Base-by-base conservation (phyloP, 2,888 invertebrate genomes). In the Cryptus armator region DNA sequence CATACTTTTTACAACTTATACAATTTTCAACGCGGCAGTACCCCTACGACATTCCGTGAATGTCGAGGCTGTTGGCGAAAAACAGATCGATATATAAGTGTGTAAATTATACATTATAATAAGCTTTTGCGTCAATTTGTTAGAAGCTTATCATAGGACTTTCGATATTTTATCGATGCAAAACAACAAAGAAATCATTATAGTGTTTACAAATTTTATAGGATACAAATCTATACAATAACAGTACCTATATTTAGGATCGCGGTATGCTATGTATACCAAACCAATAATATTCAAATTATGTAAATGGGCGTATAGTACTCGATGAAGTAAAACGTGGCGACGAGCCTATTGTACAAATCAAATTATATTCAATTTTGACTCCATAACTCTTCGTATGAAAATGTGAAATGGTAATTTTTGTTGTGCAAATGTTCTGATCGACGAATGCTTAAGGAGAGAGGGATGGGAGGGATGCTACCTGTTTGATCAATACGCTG, bases 401-500 rank as follows among this genome's bases (percentile, higher is more conserved):
- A 80, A 56, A 43, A 29, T 29, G 24, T 29, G 29, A 29, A 29
- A 62, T 24, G 14, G 32, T n/a, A 7, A 62, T 14, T 24, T 9
- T 32, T 51, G 51, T 32, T 43, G 12, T 24, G 66, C 29, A 53
- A 76, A 19, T 44, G 70, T 76, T 32, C 43, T 24, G 67, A 71
- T 43, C 19, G 62, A 56, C 19, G n/a, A 37, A 72, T 56, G 14
- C 46, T 24, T 62, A 37, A 51, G 24, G 44, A 14, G n/a, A 44
- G 24, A 32, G 76, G 2, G 59, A 14, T 4, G 14, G 32, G 6
- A 14, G 14, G 32, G 6, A 2, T 14, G 29, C 19, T 24, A 62
- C 19, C 66, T 81, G 84, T 82, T 85, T 85, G 84, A 85, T 85
- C 84, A 70, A 85, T 85, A 79, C 68, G 59, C 74, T n/a, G 53